A percentile compares a stretch with the other conserved stretches of the same genome.
Conservation (phyloP, 2,797 vertebrate genomes). For the Gadopsis marmoratus region DNA sequence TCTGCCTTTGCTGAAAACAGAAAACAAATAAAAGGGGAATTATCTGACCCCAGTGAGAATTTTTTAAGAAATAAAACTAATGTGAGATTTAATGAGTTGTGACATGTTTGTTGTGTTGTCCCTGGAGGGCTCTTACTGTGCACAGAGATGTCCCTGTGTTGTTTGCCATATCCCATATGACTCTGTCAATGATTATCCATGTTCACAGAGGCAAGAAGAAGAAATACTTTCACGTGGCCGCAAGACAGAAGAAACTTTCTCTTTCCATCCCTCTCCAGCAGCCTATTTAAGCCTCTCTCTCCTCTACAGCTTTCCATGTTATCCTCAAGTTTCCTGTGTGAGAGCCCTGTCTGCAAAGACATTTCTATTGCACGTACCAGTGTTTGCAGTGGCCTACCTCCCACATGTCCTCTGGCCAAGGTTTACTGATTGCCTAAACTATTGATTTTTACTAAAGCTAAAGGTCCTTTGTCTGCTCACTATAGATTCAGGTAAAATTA, state of each 20-base stretch:
- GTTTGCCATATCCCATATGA: constrained; percentile 36
- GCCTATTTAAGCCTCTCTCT: not conserved
- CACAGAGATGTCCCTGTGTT: constrained; percentile 21
- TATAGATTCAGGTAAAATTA: not conserved
- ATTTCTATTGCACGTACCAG: not conserved
- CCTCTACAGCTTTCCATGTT: constrained; percentile 17
- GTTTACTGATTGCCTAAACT: not conserved
- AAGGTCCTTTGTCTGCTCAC: not conserved
- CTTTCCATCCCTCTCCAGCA: constrained; percentile 20
- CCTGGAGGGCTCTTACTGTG: constrained; percentile 17
- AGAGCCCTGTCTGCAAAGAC: not conserved
- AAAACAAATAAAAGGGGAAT: not conserved
- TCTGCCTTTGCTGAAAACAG: constrained; percentile 2
- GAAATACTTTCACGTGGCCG: constrained; percentile 57
- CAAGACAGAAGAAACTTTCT: constrained; percentile 21
- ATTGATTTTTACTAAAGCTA: not conserved
- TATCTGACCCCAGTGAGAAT: not conserved
- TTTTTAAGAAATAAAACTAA: constrained; percentile 16
- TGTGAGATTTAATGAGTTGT: constrained; percentile 36
- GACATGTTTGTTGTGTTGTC: constrained; percentile 47
- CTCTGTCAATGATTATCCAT: constrained; percentile 63
- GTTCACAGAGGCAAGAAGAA: constrained; percentile 44
- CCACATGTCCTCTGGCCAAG: not conserved
- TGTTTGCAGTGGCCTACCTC: not conserved
- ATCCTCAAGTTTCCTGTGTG: constrained; percentile 27